Evolutionary conservation across 2,113 vertebrate species (phyloP).

Genomic region (Trematocara stigmaticum): DNA sequence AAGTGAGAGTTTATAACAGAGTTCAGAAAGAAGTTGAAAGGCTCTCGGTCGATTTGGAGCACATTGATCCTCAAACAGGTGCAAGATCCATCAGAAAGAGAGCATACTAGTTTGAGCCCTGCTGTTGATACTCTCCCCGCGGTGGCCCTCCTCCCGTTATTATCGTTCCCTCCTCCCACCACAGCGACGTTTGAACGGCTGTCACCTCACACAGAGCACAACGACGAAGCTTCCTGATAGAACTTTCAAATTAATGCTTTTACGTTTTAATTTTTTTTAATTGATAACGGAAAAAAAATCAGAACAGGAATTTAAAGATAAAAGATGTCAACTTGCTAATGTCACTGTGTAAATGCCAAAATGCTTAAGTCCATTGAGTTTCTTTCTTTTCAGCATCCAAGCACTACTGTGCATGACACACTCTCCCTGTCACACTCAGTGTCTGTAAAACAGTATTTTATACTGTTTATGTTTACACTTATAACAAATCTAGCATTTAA

Average conservation of each 20-base stretch:
- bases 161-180: conserved; percentile 4
- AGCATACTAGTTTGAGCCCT: neutral
- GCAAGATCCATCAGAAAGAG: neutral
- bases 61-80: neutral
- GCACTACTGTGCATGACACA: neutral
- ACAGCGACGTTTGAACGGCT: neutral
- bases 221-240: neutral
- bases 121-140: conserved; percentile 18
- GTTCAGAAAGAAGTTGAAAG: neutral
- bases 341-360: neutral
- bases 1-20: neutral
- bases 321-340: neutral
- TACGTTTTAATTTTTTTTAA: neutral
- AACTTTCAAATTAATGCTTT: conserved; percentile 34
- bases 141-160: conserved; percentile 36
- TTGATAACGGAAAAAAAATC: neutral
- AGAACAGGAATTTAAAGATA: neutral
- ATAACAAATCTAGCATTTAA: neutral
- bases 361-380: neutral
- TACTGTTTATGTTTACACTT: neutral
- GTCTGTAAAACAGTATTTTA: neutral
- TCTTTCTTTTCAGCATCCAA: neutral
- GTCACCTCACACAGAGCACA: fast-evolving
- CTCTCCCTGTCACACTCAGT: neutral
- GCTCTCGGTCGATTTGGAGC: neutral